These are phyloP conservation scores for Antheraea yamamai DNA, from an alignment of 2,888 invertebrate species.

Conservation along the genomic window DNA sequence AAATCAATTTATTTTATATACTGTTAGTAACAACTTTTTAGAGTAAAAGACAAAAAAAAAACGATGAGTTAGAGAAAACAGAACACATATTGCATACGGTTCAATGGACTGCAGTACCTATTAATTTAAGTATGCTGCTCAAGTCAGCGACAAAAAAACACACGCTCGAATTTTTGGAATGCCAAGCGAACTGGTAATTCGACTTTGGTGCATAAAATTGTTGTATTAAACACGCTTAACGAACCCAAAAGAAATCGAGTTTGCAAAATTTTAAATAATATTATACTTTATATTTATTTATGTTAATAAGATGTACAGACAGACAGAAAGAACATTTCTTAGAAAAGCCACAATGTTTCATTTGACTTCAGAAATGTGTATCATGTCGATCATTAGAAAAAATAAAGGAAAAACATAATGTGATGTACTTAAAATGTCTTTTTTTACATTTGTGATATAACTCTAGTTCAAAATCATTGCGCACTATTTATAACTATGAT, in stretches of 20 bases:
- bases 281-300: background rate
- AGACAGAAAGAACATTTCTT: background rate
- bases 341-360: too few relatives aligned
- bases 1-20: background rate
- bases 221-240: background rate
- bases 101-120: conserved; percentile 38
- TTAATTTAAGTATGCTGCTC: conserved; percentile 39
- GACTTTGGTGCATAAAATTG: conserved; percentile 17
- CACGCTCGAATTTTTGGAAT: conserved; percentile 46
- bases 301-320: background rate
- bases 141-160: conserved; percentile 29
- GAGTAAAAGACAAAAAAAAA: conserved; percentile 22
- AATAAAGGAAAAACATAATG: too few relatives aligned
- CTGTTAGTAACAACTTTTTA: background rate
- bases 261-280: conserved; percentile 2
- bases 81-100: conserved; percentile 35
- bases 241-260: conserved; percentile 2
- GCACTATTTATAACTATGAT: too few relatives aligned
- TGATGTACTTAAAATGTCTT: too few relatives aligned
- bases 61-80: conserved; percentile 31
- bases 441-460: too few relatives aligned
- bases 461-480: too few relatives aligned
- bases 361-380: too few relatives aligned
- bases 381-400: too few relatives aligned
- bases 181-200: conserved; percentile 37